Percentiles rank a stretch among this genome's conserved stretches.
phyloP scores from a whole-genome alignment of 2,797 vertebrate genomes.

The Gallirallus australis region DNA sequence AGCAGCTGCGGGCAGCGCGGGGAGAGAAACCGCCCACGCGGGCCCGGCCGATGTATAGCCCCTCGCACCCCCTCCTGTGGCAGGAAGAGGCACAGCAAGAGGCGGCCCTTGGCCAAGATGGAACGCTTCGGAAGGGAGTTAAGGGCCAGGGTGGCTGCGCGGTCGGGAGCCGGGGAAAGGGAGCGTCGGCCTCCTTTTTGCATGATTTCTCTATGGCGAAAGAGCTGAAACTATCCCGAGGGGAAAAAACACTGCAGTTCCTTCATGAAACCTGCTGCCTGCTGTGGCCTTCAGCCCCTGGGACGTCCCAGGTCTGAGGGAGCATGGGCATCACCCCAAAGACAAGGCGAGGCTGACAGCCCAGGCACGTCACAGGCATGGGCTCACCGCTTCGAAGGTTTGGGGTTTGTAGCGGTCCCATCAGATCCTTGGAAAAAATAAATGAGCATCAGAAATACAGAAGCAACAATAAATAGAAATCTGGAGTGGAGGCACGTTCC shows the following conservation, averaged over 20 bases:
- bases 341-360: fast-evolving
- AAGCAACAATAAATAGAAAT: neutral
- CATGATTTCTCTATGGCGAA: neutral
- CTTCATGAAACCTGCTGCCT: neutral
- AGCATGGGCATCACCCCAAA: fast-evolving
- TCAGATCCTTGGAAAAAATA: neutral
- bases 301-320: neutral
- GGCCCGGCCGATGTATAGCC: neutral
- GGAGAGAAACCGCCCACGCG: fast-evolving
- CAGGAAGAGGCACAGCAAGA: neutral
- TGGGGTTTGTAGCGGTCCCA: neutral
- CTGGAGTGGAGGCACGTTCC: fast-evolving
- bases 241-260: neutral
- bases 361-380: fast-evolving
- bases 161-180: too few species aligned
- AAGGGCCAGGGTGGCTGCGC: fast-evolving
- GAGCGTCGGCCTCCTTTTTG: too few species aligned
- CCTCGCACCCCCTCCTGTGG: neutral
- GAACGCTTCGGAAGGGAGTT: fast-evolving
- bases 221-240: neutral
- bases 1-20: fast-evolving
- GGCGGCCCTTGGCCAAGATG: fast-evolving
- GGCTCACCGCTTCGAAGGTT: fast-evolving
- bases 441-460: fast-evolving
- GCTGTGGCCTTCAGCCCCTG: neutral